phyloP scores from a whole-genome alignment of 2,888 invertebrate species.

The Melinaea marsaeus region DNA sequence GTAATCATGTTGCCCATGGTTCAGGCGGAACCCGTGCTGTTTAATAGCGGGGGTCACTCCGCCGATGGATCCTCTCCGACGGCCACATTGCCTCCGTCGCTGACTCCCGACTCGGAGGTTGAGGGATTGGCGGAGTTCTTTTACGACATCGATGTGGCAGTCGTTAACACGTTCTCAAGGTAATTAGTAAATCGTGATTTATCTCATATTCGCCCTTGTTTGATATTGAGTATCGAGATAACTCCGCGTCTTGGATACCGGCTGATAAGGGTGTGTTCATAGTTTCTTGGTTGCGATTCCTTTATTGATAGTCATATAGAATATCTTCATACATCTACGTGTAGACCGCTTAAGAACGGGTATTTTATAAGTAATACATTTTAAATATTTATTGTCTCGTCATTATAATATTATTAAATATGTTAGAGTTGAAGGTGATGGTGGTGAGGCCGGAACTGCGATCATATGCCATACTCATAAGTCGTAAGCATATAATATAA shows the following conservation, averaged over 20 bases:
- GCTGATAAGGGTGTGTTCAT: constrained; percentile 7
- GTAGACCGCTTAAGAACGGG: no score
- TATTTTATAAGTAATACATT: no score
- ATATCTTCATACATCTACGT: not conserved
- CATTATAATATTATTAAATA: no score
- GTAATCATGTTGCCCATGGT: constrained; percentile 73
- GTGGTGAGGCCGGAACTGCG: not conserved
- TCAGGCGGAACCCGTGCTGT: constrained; percentile 67
- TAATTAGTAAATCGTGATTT: constrained; percentile 36
- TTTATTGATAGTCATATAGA: constrained; percentile 14
- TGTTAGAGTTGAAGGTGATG: no score
- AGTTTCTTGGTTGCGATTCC: not conserved
- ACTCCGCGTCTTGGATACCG: constrained; percentile 2
- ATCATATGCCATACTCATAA: not conserved
- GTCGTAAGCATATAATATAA: not conserved
- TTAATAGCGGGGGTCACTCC: constrained; percentile 63
- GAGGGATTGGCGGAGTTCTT: constrained; percentile 72
- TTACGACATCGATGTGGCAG: constrained; percentile 72
- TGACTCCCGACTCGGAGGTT: constrained; percentile 69
- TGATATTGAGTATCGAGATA: constrained; percentile 6
- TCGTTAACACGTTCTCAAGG: constrained; percentile 66
- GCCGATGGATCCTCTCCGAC: constrained; percentile 62
- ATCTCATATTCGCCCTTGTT: constrained; percentile 9
- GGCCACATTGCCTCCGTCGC: constrained; percentile 67
- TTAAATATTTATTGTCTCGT: no score